Evolutionary conservation across 1,140 invertebrate species (phyloP), one percentile per base, ranked within the genome.

Genomic region (Dendroctonus ponderosae): DNA sequence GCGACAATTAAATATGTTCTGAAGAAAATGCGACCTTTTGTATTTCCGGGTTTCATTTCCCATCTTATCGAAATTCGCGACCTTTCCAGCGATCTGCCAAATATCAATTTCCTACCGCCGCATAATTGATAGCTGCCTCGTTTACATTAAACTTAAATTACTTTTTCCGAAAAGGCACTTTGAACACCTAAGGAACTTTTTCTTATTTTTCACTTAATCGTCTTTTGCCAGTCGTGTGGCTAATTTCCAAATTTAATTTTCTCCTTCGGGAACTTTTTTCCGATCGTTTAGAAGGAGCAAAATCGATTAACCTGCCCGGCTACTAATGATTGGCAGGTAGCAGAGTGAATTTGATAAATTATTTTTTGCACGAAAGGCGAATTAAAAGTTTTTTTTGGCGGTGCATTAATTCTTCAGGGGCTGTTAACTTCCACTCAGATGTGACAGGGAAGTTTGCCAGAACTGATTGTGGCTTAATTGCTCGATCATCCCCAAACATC

Each of bases 211-310:
- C 43, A 48, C 57, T 60, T 60, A 60, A 60, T 60, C 57, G 57
- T 46, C 43, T 60, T 60, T 60, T 60, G 14, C 57, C 57, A 60
- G 57, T 60, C 57, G 57, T 60, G 57, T 60, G 57, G 57, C 4
- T 60, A 60, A 60, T 60, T 60, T 60, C 40, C 43, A 48, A 60
- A 60, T 60, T 60, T 43, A 60, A 60, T 60, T 60, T 60, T 60
- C 57, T 60, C 57, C 57, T 60, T 46, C 2, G 49, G 43, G 44
- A 60, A 60, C 57, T 60, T 60, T 48, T 60, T 60, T 49, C 40
- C 57, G 57, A 60, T 60, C 57, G 49, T 60, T 60, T 49, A 60
- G 57, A 3, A 60, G 5, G 43, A 60, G 49, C 57, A 49, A 49
- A 49, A 60, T 60, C 57, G 57, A 60, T 60, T 60, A 60, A 60